Percentiles rank a stretch among this genome's conserved stretches.
These are phyloP conservation scores for Eutolmus rufibarbis DNA, from an alignment of 2,888 invertebrate genomes.

Conservation along the genomic window DNA sequence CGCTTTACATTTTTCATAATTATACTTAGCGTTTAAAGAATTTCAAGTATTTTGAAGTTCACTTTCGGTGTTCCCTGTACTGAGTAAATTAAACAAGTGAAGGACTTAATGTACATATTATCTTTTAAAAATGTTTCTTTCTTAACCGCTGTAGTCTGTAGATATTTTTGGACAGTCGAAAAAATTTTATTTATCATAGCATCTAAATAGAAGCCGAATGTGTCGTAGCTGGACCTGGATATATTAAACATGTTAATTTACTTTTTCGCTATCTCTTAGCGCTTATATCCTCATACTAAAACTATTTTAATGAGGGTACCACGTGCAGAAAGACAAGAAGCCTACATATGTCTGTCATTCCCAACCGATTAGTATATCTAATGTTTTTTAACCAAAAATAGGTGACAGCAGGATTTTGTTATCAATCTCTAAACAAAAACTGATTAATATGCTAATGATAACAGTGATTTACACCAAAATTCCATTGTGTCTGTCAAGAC, in stretches of 20 bases:
- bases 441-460: not conserved
- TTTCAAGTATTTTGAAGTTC: no score
- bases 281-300: not conserved
- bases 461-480: not conserved
- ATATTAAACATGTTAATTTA: not conserved
- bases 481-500: not conserved
- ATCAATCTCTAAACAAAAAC: not conserved
- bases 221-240: no score
- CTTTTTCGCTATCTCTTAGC: not conserved
- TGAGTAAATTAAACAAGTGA: no score
- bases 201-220: no score
- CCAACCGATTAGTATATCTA: not conserved
- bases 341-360: not conserved
- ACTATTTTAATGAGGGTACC: not conserved
- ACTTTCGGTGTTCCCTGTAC: no score
- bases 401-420: not conserved
- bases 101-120: no score
- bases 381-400: not conserved
- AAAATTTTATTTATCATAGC: no score
- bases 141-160: no score
- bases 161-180: no score
- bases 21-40: no score
- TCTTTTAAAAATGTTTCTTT: no score
- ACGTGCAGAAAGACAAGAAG: not conserved
- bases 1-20: no score